Evolutionary conservation across 2,888 invertebrate species (phyloP).

Genomic region (Pollenia labialis): DNA sequence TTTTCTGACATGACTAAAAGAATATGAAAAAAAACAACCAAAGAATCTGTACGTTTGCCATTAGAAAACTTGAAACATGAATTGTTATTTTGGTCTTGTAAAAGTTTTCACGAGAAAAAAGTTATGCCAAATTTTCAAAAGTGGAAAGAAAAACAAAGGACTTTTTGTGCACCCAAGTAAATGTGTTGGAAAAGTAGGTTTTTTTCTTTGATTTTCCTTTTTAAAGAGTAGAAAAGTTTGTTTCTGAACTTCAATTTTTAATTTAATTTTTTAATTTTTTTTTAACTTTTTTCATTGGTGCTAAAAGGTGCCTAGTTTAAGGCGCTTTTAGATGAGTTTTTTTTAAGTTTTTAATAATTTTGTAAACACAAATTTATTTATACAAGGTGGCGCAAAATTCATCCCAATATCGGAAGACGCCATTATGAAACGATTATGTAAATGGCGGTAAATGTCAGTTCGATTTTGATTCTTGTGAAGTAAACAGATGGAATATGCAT

Average conservation of each 20-base stretch:
- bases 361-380: no score
- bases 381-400: no score
- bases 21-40: background rate
- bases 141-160: background rate
- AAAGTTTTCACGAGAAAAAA: background rate
- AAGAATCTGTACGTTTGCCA: slow-evolving; percentile 19
- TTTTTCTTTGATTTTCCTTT: background rate
- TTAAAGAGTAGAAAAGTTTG: background rate
- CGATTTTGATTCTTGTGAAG: no score
- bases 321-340: no score
- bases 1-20: slow-evolving; percentile 60
- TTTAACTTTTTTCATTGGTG: no score
- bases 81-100: slow-evolving; percentile 44
- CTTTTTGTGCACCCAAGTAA: slow-evolving; percentile 2
- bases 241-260: background rate
- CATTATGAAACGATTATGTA: no score
- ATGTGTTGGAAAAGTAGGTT: slow-evolving; percentile 30
- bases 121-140: background rate
- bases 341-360: no score
- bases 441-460: no score
- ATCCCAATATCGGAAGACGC: no score
- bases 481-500: no score
- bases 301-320: no score
- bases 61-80: slow-evolving; percentile 40
- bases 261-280: background rate